Base-by-base conservation (phyloP, 2,888 invertebrate species). In the Abrostola triplasia region DNA sequence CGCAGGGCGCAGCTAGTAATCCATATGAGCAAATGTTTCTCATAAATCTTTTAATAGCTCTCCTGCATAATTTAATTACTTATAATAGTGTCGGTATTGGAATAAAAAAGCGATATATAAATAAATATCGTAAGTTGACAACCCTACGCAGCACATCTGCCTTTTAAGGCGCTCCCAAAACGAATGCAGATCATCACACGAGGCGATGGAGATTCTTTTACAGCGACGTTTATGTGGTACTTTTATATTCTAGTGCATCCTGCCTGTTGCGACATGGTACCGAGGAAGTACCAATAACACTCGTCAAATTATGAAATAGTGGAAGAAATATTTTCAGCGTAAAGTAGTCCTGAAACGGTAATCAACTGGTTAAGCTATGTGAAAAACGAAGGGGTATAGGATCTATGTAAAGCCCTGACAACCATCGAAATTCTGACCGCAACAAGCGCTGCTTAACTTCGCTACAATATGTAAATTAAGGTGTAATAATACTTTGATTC, bases 101-200 rank as follows among this genome's bases (percentile, higher is more conserved):
- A 40, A 7, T 40, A 10, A 9, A 40, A 10, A 5, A 40, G 10
- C 1, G 9, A 40, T 40, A 9, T 5, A 4, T 50, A 40, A 9
- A n/a, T 0, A 40, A n/a, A n/a, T n/a, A n/a, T n/a, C n/a, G 24
- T 24, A 6, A 8, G 10, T 2, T 38, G 35, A 0, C 73, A 69
- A 49, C 81, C 82, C 82, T 78, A 69, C 12, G 10, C 10, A 52
- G 54, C 53, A 71, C 81, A 77, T 78, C 65, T 79, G 80, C 81
- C 77, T 74, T 79, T 70, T 77, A 79, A 77, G 80, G 77, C 70
- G 70, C 55, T 56, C 73, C 69, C 59, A 54, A 76, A 78, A 78
- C 66, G 67, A 67, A 73, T 75, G 74, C 70, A 69, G 48, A 65
- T 67, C 68, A 65, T 52, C 70, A 60, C 62, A 61, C 41, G 63